Evolutionary conservation across 2,113 vertebrate species (phyloP).

Genomic region (Centropus unirufus): DNA sequence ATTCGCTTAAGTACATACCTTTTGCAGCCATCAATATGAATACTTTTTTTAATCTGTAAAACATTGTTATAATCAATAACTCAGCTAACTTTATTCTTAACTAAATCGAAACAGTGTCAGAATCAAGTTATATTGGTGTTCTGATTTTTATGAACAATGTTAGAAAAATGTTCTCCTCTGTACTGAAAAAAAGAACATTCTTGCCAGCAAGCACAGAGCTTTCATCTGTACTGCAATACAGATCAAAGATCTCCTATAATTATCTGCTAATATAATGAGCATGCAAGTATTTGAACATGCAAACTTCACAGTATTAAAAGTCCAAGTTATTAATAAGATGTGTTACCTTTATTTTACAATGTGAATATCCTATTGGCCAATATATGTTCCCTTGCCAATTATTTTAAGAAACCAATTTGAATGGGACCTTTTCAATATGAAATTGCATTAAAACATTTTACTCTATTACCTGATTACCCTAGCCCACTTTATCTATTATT

Average conservation of each 20-base stretch:
- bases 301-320: neutral
- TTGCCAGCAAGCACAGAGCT: neutral
- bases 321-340: neutral
- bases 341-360: neutral
- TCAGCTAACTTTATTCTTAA: neutral
- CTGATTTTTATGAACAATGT: neutral
- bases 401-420: conserved; percentile 5
- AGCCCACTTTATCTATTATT: neutral
- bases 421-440: neutral
- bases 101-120: neutral
- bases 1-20: neutral
- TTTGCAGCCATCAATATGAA: neutral
- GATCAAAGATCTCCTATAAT: neutral
- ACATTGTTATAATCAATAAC: neutral
- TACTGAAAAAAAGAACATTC: neutral
- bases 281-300: neutral
- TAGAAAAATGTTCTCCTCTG: neutral
- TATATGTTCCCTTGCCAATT: neutral
- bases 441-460: neutral
- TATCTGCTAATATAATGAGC: neutral
- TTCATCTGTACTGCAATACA: neutral
- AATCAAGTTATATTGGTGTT: neutral
- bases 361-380: neutral
- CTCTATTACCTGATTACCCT: neutral
- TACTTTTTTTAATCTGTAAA: neutral